Base-by-base conservation (phyloP, 2,888 invertebrate species). In the Magallana nippona region DNA sequence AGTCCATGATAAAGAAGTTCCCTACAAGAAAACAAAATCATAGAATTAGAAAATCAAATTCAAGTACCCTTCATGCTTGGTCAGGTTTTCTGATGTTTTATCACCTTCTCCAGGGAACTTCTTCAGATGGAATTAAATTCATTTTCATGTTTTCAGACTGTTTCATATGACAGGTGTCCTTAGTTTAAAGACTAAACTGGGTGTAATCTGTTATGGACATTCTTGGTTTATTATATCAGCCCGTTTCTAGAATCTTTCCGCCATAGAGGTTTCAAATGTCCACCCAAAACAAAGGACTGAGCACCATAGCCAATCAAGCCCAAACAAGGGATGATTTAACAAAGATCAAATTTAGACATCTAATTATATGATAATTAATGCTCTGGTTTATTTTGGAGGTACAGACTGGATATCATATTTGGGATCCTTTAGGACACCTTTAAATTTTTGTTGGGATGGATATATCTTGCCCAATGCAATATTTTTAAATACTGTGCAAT, bases 1-100 rank as follows among this genome's bases (percentile, higher is more conserved):
- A 88, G 86, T 93, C 92, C 92, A 93, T 91, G 84, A 93, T 92
- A 86, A 93, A 92, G 86, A 87, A 92, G 88, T 93, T 91, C 27
- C 93, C 93, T 93, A 90, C 15, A 89, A 88, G 56, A 44, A 86
- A 77, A 83, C 60, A 82, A 19, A 27, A 22, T 2, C 15, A 10
- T 3, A 57, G 8, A 56, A 19, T 22, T 10, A 22, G 11, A 56
- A 0, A n/a, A 44, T 44, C 44, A 44, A 44, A 44, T 44, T 44
- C 44, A 8, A 44, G 44, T 44, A 44, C 44, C 44, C 8, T 44
- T 44, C 44, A 44, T 44, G 44, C 44, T 44, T 44, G 44, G 44
- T 44, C 44, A 44, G 44, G 44, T 44, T 44, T 44, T 44, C 44
- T 44, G 44, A 44, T 44, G 44, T 44, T 13, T 27, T 27, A 22